phyloP scores from a whole-genome alignment of 2,888 invertebrate species.

The Diploptera punctata region DNA sequence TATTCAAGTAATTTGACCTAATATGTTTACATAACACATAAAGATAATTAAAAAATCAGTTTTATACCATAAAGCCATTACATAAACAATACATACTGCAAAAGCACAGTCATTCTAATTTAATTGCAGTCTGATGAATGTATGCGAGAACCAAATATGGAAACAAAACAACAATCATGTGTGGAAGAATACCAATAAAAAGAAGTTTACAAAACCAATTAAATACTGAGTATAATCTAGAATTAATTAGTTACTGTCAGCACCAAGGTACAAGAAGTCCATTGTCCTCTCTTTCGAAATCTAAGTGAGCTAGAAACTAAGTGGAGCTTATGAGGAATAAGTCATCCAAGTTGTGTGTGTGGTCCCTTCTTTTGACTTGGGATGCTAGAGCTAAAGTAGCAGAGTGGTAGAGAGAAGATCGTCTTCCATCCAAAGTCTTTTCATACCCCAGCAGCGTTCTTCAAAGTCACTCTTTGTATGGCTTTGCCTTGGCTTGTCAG shows the following conservation, averaged over 20 bases:
- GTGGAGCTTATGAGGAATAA: not conserved
- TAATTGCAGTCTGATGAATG: too few species aligned
- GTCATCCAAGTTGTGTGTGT: slow-evolving; percentile 2
- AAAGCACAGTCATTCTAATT: too few species aligned
- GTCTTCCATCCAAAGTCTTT: slow-evolving; percentile 28
- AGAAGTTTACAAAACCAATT: too few species aligned
- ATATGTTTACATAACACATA: too few species aligned
- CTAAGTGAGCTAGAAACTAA: not conserved
- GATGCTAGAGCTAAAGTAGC: not conserved
- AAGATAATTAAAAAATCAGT: too few species aligned
- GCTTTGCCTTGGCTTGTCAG: slow-evolving; percentile 31
- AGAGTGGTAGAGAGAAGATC: not conserved
- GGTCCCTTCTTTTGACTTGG: slow-evolving; percentile 11
- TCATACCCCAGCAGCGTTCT: slow-evolving; percentile 26
- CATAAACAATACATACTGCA: too few species aligned
- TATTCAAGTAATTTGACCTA: too few species aligned
- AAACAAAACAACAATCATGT: not conserved
- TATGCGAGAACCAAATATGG: not conserved
- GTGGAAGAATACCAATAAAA: not conserved
- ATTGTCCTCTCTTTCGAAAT: not conserved
- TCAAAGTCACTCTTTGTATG: slow-evolving; percentile 33
- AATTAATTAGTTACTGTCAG: not conserved
- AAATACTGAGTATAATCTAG: not conserved
- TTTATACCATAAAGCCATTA: too few species aligned
- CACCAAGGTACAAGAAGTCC: not conserved